Evolutionary conservation across 2,113 vertebrate species (phyloP), one percentile per base, ranked within the genome.

Genomic region (Vidua chalybeata): DNA sequence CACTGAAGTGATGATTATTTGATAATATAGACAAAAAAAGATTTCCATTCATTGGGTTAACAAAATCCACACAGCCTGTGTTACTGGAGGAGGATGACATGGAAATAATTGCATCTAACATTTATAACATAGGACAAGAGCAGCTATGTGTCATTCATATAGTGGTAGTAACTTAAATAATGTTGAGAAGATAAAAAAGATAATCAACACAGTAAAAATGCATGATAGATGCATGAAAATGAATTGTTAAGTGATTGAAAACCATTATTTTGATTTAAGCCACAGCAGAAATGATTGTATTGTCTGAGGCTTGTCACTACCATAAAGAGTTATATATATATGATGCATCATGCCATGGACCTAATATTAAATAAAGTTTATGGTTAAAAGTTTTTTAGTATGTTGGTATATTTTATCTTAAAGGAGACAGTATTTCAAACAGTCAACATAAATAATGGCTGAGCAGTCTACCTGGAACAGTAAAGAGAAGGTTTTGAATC

Each of bases 321-420:
- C 13, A 6, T 54, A 39, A 69, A 58, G 13, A 64, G 5, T 31
- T 71, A 18, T 23, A 6, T 49, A 84, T 41, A 41, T 41, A 23
- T 5, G 26, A 51, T 39, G 23, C 10, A 28, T 7, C 4, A 23
- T n/a, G 28, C 11, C 3, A 0, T n/a, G 10, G 26, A 58, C 10
- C 7, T 78, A 39, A 52, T 67, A 35, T 63, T 74, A 87, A 93
- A 54, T 41, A 6, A 79, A 48, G 10, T 30, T 13, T 45, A 11
- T 55, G 7, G 22, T n/a, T 66, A 48, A 66, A 52, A 46, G 11
- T 63, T 90, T 8, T 31, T n/a, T 31, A 71, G 15, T 45, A 3
- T 75, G 18, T 63, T 79, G 22, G 6, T 23, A 56, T 76, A 49
- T 83, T 92, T 64, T 41, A 22, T 72, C 27, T 72, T 46, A 49